A percentile compares a stretch with the other conserved stretches of the same genome.
Evolutionary conservation across 2,113 vertebrate species (phyloP).

Genomic region (Ptilorrhoa leucosticta): DNA sequence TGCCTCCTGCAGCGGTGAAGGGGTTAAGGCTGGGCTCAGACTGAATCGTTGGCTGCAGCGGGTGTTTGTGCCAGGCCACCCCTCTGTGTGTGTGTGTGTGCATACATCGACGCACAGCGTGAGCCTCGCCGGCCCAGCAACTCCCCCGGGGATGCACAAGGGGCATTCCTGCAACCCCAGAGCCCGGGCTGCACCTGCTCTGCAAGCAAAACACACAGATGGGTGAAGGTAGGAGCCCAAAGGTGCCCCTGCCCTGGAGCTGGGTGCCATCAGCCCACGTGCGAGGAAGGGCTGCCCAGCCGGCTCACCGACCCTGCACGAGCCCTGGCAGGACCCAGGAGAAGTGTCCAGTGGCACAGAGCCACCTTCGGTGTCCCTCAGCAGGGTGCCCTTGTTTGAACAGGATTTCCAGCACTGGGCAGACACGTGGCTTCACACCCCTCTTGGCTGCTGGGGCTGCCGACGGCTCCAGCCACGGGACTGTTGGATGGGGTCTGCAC

Average conservation of each 20-base stretch:
- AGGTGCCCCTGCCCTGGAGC: background rate
- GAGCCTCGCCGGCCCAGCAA: fast-evolving
- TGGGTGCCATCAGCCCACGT: fast-evolving
- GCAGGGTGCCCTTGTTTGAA: background rate
- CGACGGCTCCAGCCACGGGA: fast-evolving
- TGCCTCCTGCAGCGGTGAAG: background rate
- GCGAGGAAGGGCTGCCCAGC: background rate
- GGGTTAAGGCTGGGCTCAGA: conserved; percentile 13
- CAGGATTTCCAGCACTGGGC: background rate
- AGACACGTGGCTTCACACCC: background rate
- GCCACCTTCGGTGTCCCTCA: background rate
- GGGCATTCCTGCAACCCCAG: background rate
- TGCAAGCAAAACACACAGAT: fast-evolving
- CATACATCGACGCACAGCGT: background rate
- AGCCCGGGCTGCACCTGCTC: fast-evolving
- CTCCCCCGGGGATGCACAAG: fast-evolving
- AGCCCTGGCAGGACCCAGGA: background rate
- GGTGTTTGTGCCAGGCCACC: background rate
- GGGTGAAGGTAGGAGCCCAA: background rate
- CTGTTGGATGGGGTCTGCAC: fast-evolving
- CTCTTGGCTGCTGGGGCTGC: background rate
- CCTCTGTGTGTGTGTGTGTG: background rate
- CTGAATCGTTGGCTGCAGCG: background rate
- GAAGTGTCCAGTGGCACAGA: background rate
- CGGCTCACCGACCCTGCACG: background rate